Evolutionary conservation across 2,113 vertebrate species (phyloP).

Genomic region (Notarius quadriscutis): DNA sequence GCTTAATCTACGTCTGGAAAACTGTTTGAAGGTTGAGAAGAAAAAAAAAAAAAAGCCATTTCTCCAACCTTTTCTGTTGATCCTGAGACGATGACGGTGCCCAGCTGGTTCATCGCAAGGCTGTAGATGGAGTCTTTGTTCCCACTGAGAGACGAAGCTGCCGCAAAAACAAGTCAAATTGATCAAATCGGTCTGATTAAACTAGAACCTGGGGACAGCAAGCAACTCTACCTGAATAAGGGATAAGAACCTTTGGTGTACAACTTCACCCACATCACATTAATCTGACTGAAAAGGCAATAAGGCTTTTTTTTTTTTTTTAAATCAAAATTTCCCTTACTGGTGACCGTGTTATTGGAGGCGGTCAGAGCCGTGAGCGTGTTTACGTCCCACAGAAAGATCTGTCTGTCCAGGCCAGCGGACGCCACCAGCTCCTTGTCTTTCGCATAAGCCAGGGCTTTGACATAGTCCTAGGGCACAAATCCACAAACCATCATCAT

Average conservation of each 20-base stretch:
- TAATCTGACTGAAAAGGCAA: not conserved
- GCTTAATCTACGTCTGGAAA: not conserved
- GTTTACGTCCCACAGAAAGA: constrained; percentile 99
- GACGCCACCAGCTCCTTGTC: constrained; percentile 98
- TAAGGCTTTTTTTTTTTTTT: too few relatives aligned
- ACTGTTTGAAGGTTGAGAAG: not conserved
- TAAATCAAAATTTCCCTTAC: constrained; percentile 71
- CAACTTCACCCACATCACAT: not conserved
- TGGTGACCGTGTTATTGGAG: constrained; percentile 99
- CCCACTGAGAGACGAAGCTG: constrained; percentile 96
- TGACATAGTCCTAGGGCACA: constrained; percentile 87
- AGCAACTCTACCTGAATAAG: not conserved
- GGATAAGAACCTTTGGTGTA: too few relatives aligned
- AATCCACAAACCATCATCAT: not conserved
- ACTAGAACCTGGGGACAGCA: not conserved
- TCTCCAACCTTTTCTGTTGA: constrained; percentile 94
- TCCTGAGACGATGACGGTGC: constrained; percentile 96
- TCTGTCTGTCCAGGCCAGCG: constrained; percentile 95
- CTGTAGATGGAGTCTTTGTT: constrained; percentile 99
- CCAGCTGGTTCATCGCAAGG: constrained; percentile 99
- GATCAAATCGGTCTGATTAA: not conserved
- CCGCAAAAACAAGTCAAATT: constrained; percentile 44
- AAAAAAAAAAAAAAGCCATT: not conserved
- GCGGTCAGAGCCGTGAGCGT: constrained; percentile 96
- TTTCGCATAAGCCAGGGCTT: constrained; percentile 96